phyloP scores from a whole-genome alignment of 2,113 vertebrate species.

The Eidolon helvum region DNA sequence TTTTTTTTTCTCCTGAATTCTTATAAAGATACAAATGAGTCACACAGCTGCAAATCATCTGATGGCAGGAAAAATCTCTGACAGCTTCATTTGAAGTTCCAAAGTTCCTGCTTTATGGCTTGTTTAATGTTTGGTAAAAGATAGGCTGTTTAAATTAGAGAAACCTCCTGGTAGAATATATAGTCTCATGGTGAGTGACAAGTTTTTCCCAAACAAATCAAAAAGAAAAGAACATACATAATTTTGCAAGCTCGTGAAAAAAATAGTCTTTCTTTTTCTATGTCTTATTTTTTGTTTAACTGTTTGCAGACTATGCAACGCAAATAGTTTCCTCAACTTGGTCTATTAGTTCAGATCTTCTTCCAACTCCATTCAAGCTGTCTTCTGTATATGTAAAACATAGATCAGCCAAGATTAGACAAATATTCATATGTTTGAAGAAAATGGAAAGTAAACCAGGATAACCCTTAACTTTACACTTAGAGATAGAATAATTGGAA shows the following conservation, averaged over 20 bases:
- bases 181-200: constrained; percentile 31
- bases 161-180: constrained; percentile 41
- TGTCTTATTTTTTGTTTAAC: background rate
- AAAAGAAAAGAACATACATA: constrained; percentile 27
- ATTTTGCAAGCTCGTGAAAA: constrained; percentile 42
- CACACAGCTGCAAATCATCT: constrained; percentile 74
- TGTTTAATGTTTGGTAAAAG: constrained; percentile 73
- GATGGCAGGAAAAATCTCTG: constrained; percentile 63
- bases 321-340: background rate
- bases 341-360: background rate
- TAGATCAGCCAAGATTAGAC: background rate
- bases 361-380: background rate
- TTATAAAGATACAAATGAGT: constrained; percentile 68
- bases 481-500: background rate
- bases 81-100: constrained; percentile 75
- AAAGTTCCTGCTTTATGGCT: constrained; percentile 67
- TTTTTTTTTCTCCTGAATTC: constrained; percentile 60
- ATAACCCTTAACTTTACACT: background rate
- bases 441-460: background rate
- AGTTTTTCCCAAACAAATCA: background rate
- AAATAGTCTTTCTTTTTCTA: background rate
- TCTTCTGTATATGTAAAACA: background rate
- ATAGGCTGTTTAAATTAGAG: constrained; percentile 45
- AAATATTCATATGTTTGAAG: background rate
- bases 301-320: background rate